Evolutionary conservation across 2,113 vertebrate species (phyloP), one percentile per base, ranked within the genome.

Genomic region (Solea solea): DNA sequence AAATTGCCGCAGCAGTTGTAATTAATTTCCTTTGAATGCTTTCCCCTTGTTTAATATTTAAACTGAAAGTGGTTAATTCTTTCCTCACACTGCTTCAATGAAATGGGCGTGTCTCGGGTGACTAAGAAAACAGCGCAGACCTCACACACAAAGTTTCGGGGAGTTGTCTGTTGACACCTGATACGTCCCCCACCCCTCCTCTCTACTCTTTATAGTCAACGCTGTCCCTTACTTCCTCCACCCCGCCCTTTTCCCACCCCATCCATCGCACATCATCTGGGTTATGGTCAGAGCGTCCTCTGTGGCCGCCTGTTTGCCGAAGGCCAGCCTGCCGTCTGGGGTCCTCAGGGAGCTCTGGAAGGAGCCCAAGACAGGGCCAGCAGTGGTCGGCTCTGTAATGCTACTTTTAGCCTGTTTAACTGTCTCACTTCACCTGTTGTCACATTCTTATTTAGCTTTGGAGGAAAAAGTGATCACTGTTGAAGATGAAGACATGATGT

Each of bases 401-500:
- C 84, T 70, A 81, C 90, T 89, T 89, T 87, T 88, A 86, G 81
- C 84, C 73, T 86, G 83, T 83, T 88, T 84, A 86, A 86, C 76
- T 80, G 78, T 89, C 70, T 70, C 67, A 7, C 71, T 75, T 81
- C 91, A 92, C 90, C 91, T 91, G 90, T 92, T 90, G 82, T 88
- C 67, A 83, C 79, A 69, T 74, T 62, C 76, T 91, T 81, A 69
- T 74, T 82, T 65, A 70, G 66, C 72, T 75, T 65, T 50, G 58
- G 62, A 77, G 72, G 69, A 68, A 87, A 80, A 74, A 72, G 71
- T 72, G 78, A 55, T 78, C 80, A 75, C 45, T 60, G 69, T 64
- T 10, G 34, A 40, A 13, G 51, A 52, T 28, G 2, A 58, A 28
- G 27, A 28, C 27, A 48, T 21, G 11, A 10, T 9, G 7, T 14